Percentiles rank a stretch among this genome's conserved stretches.
phyloP scores from a whole-genome alignment of 2,888 invertebrate genomes.

The Criorhina ranunculi region DNA sequence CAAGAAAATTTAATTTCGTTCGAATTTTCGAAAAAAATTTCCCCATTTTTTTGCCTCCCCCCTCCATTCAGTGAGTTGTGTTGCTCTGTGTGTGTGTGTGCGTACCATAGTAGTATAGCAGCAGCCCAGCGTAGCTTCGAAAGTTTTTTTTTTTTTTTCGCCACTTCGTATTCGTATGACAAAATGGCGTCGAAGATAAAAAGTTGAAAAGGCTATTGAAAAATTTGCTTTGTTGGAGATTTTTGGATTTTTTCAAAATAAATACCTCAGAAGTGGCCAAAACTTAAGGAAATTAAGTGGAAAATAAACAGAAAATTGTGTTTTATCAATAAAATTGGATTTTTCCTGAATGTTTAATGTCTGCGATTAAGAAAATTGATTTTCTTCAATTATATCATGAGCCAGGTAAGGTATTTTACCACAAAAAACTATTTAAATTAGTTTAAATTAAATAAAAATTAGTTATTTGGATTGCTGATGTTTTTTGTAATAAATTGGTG shows the following conservation, averaged over 20 bases:
- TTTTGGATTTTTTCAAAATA: constrained; percentile 71
- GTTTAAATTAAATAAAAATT: constrained; percentile 74
- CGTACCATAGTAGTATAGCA: constrained; percentile 24
- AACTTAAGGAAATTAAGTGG: constrained; percentile 68
- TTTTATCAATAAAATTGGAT: constrained; percentile 72
- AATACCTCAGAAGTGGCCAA: constrained; percentile 57
- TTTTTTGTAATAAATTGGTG: constrained; percentile 66
- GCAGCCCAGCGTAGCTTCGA: constrained; percentile 66
- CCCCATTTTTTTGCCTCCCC: constrained; percentile 14
- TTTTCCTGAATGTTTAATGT: constrained; percentile 83
- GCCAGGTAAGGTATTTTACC: constrained; percentile 82
- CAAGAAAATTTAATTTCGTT: constrained; percentile 19
- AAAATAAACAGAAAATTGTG: constrained; percentile 54
- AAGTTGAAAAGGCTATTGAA: constrained; percentile 69
- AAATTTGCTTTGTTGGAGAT: constrained; percentile 75
- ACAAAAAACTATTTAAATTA: constrained; percentile 78
- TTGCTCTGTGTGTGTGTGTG: constrained; percentile 36
- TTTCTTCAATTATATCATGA: constrained; percentile 84
- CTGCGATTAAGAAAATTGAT: constrained; percentile 81
- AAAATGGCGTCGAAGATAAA: constrained; percentile 75
- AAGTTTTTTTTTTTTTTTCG: constrained; percentile 24
- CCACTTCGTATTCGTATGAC: constrained; percentile 72
- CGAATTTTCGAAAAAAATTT: constrained; percentile 34
- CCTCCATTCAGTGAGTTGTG: constrained; percentile 1
- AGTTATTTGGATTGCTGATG: constrained; percentile 80